A percentile compares a stretch with the other conserved stretches of the same genome.
phyloP scores from a whole-genome alignment of 2,888 invertebrate species.

The Seira musarum region DNA sequence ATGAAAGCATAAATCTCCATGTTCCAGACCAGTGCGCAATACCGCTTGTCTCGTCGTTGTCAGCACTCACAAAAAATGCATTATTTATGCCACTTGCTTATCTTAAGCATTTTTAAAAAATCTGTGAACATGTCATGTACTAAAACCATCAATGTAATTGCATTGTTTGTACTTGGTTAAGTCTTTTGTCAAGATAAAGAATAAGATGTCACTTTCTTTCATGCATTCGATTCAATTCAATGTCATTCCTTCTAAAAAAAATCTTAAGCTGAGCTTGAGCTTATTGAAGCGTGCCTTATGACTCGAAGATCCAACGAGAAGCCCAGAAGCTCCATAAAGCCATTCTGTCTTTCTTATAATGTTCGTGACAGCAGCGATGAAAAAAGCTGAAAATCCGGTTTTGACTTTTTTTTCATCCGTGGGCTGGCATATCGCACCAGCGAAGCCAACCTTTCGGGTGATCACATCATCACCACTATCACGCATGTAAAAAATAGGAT shows the following conservation, averaged over 20 bases:
- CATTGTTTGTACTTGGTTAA: too few relatives aligned
- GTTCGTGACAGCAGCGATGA: constrained; percentile 28
- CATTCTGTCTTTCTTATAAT: constrained; percentile 13
- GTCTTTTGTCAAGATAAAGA: constrained; percentile 6
- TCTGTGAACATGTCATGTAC: too few relatives aligned
- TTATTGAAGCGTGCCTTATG: constrained; percentile 43
- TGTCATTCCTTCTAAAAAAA: not conserved
- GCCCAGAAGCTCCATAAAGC: constrained; percentile 19
- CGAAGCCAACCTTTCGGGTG: constrained; percentile 15
- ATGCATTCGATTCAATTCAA: not conserved
- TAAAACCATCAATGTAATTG: too few relatives aligned
- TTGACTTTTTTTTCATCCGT: not conserved
- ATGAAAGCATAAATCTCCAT: too few relatives aligned
- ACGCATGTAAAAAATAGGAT: constrained; percentile 13
- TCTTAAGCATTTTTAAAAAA: too few relatives aligned
- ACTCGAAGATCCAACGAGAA: not conserved
- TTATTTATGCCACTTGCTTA: too few relatives aligned
- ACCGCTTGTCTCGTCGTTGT: too few relatives aligned
- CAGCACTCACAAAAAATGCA: too few relatives aligned
- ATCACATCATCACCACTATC: not conserved
- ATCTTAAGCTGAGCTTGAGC: not conserved
- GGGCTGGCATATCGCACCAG: constrained; percentile 40
- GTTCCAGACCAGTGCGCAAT: too few relatives aligned
- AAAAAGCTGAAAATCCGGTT: constrained; percentile 52
- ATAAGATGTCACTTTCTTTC: constrained; percentile 38